Evolutionary conservation across 2,113 vertebrate genomes (phyloP).

Genomic region (Cathartes aura): DNA sequence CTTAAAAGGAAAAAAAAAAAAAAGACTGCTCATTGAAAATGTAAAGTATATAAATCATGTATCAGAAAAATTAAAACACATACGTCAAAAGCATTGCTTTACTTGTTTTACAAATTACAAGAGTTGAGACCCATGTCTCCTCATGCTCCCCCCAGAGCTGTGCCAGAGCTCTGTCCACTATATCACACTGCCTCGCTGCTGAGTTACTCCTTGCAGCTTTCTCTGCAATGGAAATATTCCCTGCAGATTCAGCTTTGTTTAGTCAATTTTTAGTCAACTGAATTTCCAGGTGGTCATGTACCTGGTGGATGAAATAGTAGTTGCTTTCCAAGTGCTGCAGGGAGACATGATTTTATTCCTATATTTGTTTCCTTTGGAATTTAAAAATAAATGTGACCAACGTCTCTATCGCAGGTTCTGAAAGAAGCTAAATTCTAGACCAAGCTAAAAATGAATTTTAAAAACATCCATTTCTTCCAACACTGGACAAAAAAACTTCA

Average conservation of each 20-base stretch:
- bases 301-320: not conserved
- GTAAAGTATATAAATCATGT: not conserved
- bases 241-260: not conserved
- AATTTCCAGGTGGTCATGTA: not conserved
- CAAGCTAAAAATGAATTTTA: not conserved
- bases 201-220: not conserved
- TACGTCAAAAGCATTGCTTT: not conserved
- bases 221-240: not conserved
- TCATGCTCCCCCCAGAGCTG: not conserved
- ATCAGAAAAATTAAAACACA: not conserved
- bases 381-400: conserved; percentile 9
- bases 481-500: not conserved
- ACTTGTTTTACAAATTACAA: not conserved
- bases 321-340: not conserved
- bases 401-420: not conserved
- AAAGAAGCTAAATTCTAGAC: not conserved
- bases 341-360: conserved; percentile 14
- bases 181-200: not conserved
- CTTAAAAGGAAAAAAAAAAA: not conserved
- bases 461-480: not conserved
- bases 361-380: not conserved
- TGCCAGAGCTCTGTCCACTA: not conserved
- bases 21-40: not conserved
- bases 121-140: not conserved
- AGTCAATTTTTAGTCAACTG: not conserved